Evolutionary conservation across 37 sponge, comb jelly and placozoan genomes (phyloP).

Genomic region (Beroe ovata): DNA sequence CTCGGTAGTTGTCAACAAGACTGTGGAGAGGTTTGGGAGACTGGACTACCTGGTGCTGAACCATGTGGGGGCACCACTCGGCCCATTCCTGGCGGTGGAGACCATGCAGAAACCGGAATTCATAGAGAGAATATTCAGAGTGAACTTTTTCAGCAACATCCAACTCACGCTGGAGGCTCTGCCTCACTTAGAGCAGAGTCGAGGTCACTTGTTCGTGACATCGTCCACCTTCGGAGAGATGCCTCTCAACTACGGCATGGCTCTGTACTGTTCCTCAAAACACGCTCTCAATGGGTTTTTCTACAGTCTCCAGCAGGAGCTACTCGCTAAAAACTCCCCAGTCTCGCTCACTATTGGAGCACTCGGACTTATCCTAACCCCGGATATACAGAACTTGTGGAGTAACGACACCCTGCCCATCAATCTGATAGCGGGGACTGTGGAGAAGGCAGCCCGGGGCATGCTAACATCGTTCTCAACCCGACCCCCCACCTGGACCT

Average conservation of each 20-base stretch:
- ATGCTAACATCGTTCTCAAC: not conserved
- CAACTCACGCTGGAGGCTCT: conserved; percentile 15
- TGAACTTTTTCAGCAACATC: conserved; percentile 49
- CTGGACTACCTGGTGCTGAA: conserved; percentile 21
- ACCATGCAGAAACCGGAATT: conserved; percentile 1
- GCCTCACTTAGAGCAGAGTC: not conserved
- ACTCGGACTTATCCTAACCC: conserved; percentile 39
- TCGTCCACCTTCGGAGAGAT: not conserved
- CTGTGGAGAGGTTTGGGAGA: conserved; percentile 20
- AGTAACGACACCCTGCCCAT: not conserved
- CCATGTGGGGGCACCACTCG: not conserved
- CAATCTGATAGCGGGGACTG: not conserved
- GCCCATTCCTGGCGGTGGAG: conserved; percentile 15
- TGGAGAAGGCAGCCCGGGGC: not conserved
- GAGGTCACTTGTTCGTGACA: conserved; percentile 25
- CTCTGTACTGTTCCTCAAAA: not conserved
- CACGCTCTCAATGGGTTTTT: conserved; percentile 62
- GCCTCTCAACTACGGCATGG: not conserved
- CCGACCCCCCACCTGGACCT: conserved; percentile 25
- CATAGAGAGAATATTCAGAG: not conserved
- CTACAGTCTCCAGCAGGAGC: conserved; percentile 66
- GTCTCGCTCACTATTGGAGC: conserved; percentile 13
- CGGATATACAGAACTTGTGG: not conserved
- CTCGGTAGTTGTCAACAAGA: not conserved
- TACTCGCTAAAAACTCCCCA: not conserved